Conservation (phyloP, 2,113 vertebrate genomes). For the Galbula dea region DNA sequence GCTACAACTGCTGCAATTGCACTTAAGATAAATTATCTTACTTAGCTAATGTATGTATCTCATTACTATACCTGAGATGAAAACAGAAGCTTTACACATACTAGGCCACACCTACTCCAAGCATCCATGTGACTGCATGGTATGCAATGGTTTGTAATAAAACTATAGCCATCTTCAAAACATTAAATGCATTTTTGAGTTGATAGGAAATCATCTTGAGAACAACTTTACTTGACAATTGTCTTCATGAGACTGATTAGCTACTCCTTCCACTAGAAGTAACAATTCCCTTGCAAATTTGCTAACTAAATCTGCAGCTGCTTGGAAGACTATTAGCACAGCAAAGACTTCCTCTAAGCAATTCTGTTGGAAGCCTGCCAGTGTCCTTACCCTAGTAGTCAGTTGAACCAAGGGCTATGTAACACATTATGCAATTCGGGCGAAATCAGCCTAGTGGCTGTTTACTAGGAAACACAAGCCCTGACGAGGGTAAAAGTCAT, state of each 20-base stretch:
- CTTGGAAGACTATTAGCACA: background rate
- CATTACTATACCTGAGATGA: background rate
- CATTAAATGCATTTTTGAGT: fast-evolving
- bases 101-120: background rate
- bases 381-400: background rate
- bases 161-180: background rate
- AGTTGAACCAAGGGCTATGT: background rate
- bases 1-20: background rate
- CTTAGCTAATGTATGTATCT: background rate
- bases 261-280: background rate
- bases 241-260: background rate
- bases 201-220: background rate
- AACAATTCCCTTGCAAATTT: background rate
- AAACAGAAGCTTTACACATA: background rate
- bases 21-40: background rate
- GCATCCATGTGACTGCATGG: background rate
- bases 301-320: slow-evolving; percentile 6
- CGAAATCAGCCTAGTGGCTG: background rate
- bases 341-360: background rate
- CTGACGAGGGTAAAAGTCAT: background rate
- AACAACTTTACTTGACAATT: background rate
- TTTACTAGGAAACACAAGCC: background rate
- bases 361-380: background rate
- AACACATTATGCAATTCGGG: background rate
- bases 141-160: background rate